These are phyloP conservation scores for Ectobius pallidus DNA, from an alignment of 2,888 invertebrate genomes.

Conservation along the genomic window DNA sequence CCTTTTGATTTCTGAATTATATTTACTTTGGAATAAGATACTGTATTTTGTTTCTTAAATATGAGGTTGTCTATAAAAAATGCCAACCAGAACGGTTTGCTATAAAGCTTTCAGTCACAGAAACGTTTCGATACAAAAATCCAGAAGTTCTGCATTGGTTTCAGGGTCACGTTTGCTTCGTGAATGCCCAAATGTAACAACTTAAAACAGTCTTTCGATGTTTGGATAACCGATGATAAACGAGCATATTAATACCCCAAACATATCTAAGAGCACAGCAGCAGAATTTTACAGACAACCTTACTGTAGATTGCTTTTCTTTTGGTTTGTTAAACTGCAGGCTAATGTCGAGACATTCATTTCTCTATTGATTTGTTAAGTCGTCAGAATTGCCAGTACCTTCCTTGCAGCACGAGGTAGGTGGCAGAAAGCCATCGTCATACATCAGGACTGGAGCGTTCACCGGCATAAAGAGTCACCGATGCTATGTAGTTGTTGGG, in stretches of 20 bases:
- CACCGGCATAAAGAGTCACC: constrained; percentile 80
- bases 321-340: constrained; percentile 22
- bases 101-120: not conserved
- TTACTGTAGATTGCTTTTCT: constrained; percentile 9
- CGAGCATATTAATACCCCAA: too few relatives aligned
- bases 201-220: constrained; percentile 13
- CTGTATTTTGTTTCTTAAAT: not conserved
- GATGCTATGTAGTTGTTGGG: constrained; percentile 93
- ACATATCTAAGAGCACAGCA: constrained; percentile 9
- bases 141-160: not conserved
- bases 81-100: not conserved
- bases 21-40: too few relatives aligned
- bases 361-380: constrained; percentile 26
- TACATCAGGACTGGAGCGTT: constrained; percentile 48
- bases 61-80: constrained; percentile 28
- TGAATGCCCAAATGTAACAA: not conserved
- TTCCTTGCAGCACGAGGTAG: constrained; percentile 58
- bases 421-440: constrained; percentile 49
- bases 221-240: not conserved
- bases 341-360: constrained; percentile 8
- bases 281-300: constrained; percentile 28
- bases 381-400: constrained; percentile 55
- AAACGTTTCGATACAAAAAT: not conserved
- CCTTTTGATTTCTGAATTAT: not conserved
- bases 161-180: not conserved